Percentiles rank a stretch among this genome's conserved stretches.
Conservation (phyloP, 2,888 invertebrate species). For the Drosophila peninsularis region DNA sequence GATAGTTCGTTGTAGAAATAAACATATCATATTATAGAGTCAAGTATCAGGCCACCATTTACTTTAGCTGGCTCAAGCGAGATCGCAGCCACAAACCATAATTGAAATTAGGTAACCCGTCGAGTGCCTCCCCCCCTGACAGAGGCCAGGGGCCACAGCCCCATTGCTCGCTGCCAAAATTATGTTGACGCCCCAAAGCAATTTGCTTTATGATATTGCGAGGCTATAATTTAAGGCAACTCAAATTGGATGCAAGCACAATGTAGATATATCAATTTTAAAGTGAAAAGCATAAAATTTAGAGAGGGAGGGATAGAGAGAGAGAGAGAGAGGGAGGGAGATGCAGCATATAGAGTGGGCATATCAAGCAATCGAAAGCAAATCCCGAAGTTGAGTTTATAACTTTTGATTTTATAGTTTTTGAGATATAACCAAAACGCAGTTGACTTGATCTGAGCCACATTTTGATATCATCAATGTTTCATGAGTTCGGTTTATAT, state of each 20-base stretch:
- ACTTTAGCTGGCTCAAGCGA: no score
- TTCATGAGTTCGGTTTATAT: no score
- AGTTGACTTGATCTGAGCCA: neutral
- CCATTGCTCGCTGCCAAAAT: slow-evolving; percentile 12
- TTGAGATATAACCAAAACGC: neutral
- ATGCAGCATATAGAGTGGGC: no score
- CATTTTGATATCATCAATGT: no score
- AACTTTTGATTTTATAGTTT: neutral
- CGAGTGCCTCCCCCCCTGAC: neutral
- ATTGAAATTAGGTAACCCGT: slow-evolving; percentile 54
- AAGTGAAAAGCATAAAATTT: neutral
- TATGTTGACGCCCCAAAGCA: slow-evolving; percentile 13
- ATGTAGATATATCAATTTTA: no score
- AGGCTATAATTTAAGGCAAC: neutral
- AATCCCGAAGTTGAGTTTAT: neutral
- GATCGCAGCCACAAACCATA: slow-evolving; percentile 41
- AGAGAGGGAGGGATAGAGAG: neutral
- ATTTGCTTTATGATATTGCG: slow-evolving; percentile 18
- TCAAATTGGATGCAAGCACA: neutral
- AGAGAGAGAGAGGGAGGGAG: neutral
- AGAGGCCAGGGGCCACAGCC: slow-evolving; percentile 17
- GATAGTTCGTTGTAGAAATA: neutral
- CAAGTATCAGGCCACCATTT: neutral
- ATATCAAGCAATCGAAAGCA: neutral
- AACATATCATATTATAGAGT: neutral